Evolutionary conservation across 1,140 invertebrate species (phyloP).

Genomic region (Ooceraea biroi): DNA sequence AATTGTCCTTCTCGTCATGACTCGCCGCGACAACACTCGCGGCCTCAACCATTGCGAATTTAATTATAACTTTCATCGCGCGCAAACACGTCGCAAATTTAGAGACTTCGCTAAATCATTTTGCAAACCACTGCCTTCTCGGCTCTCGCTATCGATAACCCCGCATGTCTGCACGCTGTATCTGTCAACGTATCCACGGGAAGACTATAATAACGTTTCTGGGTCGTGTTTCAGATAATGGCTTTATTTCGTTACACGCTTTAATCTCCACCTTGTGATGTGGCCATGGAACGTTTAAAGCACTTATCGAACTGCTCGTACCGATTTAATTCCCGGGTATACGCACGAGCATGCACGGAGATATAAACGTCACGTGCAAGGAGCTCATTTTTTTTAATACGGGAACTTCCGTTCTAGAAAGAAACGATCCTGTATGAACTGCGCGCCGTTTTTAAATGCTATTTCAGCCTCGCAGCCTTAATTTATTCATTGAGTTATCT

Average conservation of each 20-base stretch:
- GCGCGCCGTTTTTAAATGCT: constrained; percentile 54
- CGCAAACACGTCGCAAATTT: constrained; percentile 45
- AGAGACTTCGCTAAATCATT: constrained; percentile 54
- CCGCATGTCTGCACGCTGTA: constrained; percentile 11
- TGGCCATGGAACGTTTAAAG: constrained; percentile 13
- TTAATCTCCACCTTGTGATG: constrained; percentile 31
- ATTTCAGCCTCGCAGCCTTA: constrained; percentile 47
- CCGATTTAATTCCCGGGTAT: constrained; percentile 50
- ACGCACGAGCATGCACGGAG: constrained; percentile 15
- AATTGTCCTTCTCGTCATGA: constrained; percentile 55
- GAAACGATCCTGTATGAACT: constrained; percentile 17
- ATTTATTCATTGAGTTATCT: constrained; percentile 61
- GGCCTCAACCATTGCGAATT: constrained; percentile 21
- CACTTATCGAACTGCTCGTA: constrained; percentile 43
- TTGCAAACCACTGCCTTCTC: constrained; percentile 29
- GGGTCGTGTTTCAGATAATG: constrained; percentile 37
- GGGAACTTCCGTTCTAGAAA: constrained; percentile 44
- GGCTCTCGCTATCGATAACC: constrained; percentile 2
- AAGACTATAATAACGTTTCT: background rate
- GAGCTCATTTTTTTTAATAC: constrained; percentile 37
- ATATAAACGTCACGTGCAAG: constrained; percentile 56
- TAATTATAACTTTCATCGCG: constrained; percentile 56
- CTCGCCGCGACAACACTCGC: constrained; percentile 21
- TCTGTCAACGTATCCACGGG: constrained; percentile 3
- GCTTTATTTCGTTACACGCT: constrained; percentile 44